Evolutionary conservation across 2,888 invertebrate species (phyloP), one percentile per base, ranked within the genome.

Genomic region (Pandemis corylana): DNA sequence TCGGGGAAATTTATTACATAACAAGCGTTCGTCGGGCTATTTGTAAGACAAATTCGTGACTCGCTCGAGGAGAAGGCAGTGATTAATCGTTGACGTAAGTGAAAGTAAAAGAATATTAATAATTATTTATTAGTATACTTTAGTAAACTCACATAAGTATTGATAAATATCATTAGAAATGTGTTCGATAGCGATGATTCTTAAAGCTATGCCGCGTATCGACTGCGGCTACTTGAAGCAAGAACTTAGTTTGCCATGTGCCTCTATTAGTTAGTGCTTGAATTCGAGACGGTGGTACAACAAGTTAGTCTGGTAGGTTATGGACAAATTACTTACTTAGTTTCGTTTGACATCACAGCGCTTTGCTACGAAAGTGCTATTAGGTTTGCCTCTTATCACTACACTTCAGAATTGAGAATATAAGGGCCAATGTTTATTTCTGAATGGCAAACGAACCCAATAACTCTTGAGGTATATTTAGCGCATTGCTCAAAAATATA

Each of bases 21-120:
- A 81, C 77, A 78, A 77, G 76, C 78, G 79, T 80, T 79, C 77
- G 76, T 76, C 76, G 75, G 74, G 76, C 80, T 78, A 80, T 83
- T 84, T 81, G 82, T 85, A 82, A 84, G 82, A 86, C 84, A 84
- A 84, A 87, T 87, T 85, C 80, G 80, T 84, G 82, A 83, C 77
- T 82, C 80, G 81, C 83, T 83, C 78, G 81, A 53, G 62, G 59
- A 10, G 42, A 59, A 42, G 68, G 75, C 75, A 71, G 56, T 75
- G 75, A 75, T 75, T 53, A 70, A 75, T 75, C 53, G 71, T 56
- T 75, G 51, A n/a, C 69, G 67, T 63, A 66, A 56, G 66, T 75
- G 71, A 71, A 71, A 75, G 75, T 75, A 41, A 36, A 71, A 75
- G 53, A 41, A 53, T 59, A 59, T 59, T 20, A 59, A 59, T 63